These are phyloP conservation scores for Dryas iulia DNA, from an alignment of 1,140 invertebrate species.

Conservation along the genomic window DNA sequence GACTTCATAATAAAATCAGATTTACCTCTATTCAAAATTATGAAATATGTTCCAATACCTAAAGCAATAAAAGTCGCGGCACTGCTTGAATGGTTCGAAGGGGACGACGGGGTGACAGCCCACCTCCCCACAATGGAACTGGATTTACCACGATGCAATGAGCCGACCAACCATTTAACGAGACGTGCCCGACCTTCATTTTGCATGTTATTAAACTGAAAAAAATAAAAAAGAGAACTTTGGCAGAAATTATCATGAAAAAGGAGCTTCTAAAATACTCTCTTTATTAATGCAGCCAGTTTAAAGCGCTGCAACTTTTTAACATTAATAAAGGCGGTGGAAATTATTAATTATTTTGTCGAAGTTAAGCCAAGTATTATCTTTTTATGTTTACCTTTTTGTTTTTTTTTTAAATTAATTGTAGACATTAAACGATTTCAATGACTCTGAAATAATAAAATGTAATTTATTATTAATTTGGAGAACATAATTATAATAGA, in stretches of 20 bases:
- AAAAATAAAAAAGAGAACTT: constrained; percentile 55
- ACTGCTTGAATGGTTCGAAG: constrained; percentile 11
- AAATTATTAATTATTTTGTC: constrained; percentile 2
- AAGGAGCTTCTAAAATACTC: constrained; percentile 30
- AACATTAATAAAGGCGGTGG: constrained; percentile 16
- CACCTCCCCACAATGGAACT: constrained; percentile 34
- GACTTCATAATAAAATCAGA: neutral
- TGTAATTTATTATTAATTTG: neutral
- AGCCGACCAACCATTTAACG: constrained; percentile 46
- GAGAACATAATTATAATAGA: too few species aligned
- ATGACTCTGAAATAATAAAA: neutral
- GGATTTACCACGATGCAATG: constrained; percentile 51
- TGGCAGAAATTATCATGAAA: constrained; percentile 57
- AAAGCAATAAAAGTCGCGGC: constrained; percentile 15
- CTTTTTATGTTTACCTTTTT: neutral
- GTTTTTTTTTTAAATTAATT: neutral
- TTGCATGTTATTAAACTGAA: constrained; percentile 63
- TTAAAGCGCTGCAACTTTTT: constrained; percentile 28
- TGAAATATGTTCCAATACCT: constrained; percentile 11
- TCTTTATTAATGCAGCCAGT: constrained; percentile 33
- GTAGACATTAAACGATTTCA: neutral
- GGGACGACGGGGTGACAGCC: neutral
- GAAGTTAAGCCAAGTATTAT: neutral
- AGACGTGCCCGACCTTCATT: constrained; percentile 46
- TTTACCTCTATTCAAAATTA: neutral